Evolutionary conservation across 2,113 vertebrate genomes (phyloP).

Genomic region (Nibea albiflora): DNA sequence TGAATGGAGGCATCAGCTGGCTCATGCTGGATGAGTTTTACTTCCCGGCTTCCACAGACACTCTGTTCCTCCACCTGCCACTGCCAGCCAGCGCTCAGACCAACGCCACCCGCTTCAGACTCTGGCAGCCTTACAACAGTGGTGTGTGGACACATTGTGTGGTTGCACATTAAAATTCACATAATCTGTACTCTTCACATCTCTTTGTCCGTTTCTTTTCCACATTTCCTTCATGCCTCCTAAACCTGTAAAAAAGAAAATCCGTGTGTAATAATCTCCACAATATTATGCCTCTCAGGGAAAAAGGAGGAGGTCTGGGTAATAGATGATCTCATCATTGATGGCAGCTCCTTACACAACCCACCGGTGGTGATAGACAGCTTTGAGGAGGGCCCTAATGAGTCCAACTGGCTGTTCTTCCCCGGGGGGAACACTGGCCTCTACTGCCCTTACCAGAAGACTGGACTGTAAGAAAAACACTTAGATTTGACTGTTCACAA

Average conservation of each 20-base stretch:
- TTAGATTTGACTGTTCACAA: constrained; percentile 16
- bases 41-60: constrained; percentile 93
- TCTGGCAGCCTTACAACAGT: constrained; percentile 97
- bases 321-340: constrained; percentile 96
- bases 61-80: constrained; percentile 94
- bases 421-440: constrained; percentile 96
- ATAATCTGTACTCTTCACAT: neutral
- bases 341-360: constrained; percentile 92
- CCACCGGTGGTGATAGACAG: constrained; percentile 90
- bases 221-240: neutral
- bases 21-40: constrained; percentile 97
- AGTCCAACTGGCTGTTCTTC: constrained; percentile 96
- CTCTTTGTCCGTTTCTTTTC: neutral
- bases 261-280: constrained; percentile 3
- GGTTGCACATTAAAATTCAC: neutral
- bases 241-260: neutral
- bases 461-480: constrained; percentile 88
- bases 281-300: constrained; percentile 80
- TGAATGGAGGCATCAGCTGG: constrained; percentile 97
- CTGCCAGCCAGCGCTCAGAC: constrained; percentile 91
- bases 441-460: constrained; percentile 97
- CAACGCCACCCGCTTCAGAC: constrained; percentile 93
- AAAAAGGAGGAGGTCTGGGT: constrained; percentile 99
- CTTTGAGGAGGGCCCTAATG: constrained; percentile 93
- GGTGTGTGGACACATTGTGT: constrained; percentile 81